phyloP scores from a whole-genome alignment of 92 coral and sea anemone genomes.

The Ricordea florida region DNA sequence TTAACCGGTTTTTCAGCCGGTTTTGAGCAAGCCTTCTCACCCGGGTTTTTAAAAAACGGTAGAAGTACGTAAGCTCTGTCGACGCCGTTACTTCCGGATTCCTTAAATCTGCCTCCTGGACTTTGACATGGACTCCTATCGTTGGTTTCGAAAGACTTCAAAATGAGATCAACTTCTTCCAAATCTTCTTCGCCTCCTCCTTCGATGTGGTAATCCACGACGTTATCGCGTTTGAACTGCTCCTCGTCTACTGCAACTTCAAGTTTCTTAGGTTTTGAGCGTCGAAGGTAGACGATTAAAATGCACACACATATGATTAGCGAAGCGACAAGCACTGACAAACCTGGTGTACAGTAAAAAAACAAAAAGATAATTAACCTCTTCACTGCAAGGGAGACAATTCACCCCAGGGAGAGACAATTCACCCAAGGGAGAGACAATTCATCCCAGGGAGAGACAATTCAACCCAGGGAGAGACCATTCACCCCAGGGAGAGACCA shows the following conservation, averaged over 20 bases:
- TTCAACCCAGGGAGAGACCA: too few relatives aligned
- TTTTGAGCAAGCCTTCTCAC: background rate
- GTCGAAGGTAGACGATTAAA: conserved; percentile 62
- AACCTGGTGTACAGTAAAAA: conserved; percentile 47
- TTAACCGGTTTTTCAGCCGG: background rate
- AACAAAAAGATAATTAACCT: background rate
- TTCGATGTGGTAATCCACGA: conserved; percentile 78
- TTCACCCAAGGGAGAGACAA: background rate
- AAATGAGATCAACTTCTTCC: conserved; percentile 42
- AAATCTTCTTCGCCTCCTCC: conserved; percentile 86
- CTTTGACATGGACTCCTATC: conserved; percentile 18
- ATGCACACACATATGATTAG: conserved; percentile 62
- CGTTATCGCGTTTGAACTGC: conserved; percentile 82
- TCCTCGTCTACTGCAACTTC: conserved; percentile 57
- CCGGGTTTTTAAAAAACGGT: conserved; percentile 9
- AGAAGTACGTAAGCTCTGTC: conserved; percentile 6
- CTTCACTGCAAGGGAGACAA: background rate
- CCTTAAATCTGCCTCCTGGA: conserved; percentile 12
- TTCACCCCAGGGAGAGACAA: background rate
- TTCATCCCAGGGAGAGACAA: background rate
- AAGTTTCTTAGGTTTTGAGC: conserved; percentile 43
- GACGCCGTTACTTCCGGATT: conserved; percentile 18
- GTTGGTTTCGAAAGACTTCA: conserved; percentile 42
- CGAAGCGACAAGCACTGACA: conserved; percentile 62
- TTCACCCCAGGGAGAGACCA: too few relatives aligned